Percentiles rank a stretch among this genome's conserved stretches.
Evolutionary conservation across 2,113 vertebrate species (phyloP).

Genomic region (Triplophysa dalaica): DNA sequence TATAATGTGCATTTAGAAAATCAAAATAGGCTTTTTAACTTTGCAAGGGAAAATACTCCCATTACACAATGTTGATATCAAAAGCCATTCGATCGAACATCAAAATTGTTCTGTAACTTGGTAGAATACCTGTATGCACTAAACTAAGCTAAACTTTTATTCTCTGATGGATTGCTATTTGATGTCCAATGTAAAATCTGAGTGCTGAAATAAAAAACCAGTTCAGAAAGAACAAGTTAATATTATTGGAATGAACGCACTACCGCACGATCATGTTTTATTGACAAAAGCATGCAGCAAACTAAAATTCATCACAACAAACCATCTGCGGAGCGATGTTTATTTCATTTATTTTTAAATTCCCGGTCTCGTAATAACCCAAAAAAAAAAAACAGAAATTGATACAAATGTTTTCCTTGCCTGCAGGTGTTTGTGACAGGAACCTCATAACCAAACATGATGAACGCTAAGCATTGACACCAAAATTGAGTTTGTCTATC

Average conservation of each 20-base stretch:
- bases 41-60: too few species aligned
- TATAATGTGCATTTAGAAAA: too few species aligned
- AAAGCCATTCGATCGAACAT: too few species aligned
- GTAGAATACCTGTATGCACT: too few species aligned
- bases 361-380: neutral
- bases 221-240: neutral
- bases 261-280: neutral
- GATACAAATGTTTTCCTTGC: slow-evolving; percentile 54
- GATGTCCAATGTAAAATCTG: too few species aligned
- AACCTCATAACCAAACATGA: slow-evolving; percentile 49
- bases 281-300: neutral
- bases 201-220: neutral
- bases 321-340: slow-evolving; percentile 7
- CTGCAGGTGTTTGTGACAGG: slow-evolving; percentile 37
- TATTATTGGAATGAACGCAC: neutral
- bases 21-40: too few species aligned
- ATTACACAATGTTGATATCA: too few species aligned
- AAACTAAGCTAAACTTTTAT: too few species aligned
- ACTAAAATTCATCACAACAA: slow-evolving; percentile 5
- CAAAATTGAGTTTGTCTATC: slow-evolving; percentile 58
- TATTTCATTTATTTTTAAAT: slow-evolving; percentile 33
- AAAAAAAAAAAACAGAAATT: neutral
- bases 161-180: too few species aligned
- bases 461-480: slow-evolving; percentile 54
- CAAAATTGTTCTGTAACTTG: too few species aligned